Evolutionary conservation across 2,797 vertebrate genomes (phyloP), one percentile per base, ranked within the genome.

Genomic region (Ptychadena robeensis): DNA sequence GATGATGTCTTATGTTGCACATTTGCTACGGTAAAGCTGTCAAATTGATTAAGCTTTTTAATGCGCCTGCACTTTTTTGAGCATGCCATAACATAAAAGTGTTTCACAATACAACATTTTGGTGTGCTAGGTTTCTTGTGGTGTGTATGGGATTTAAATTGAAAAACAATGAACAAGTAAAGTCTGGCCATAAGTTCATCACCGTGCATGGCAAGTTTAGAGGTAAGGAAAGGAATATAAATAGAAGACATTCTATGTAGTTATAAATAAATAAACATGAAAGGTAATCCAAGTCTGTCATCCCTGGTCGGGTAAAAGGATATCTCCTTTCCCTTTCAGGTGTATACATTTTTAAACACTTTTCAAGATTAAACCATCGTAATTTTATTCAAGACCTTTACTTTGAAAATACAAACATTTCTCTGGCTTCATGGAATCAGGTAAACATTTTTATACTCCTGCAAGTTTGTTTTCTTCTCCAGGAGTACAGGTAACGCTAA

Each of bases 291-390:
- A n/a, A 15, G 25, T 57, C 48, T 82, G 34, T 27, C 25, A 40
- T 69, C n/a, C 31, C 28, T 30, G 61, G 32, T 9, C 15, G 4
- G 57, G 25, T 68, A 38, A 73, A 80, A 73, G 63, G 12, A 40
- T 68, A 75, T 82, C 63, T 66, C 6, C 25, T 74, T 82, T 5
- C 9, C 40, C 2, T 37, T 25, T 57, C 30, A 37, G 28, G 65
- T 38, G 3, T 68, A 82, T 82, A 31, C 40, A 82, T 82, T 82
- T 75, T 82, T 82, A 75, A 82, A 82, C 64, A 74, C 14, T 61
- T 64, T 74, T 11, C 32, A 37, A 38, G 30, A 34, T 32, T 64
- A 48, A 30, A 61, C 7, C 34, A 65, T 73, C 12, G 2, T 18
- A 65, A n/a, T 22, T 30, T 28, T 9, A 30, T 12, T 67, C 7